Evolutionary conservation across 2,888 invertebrate genomes (phyloP).

Genomic region (Zhuqinia jingwanae): DNA sequence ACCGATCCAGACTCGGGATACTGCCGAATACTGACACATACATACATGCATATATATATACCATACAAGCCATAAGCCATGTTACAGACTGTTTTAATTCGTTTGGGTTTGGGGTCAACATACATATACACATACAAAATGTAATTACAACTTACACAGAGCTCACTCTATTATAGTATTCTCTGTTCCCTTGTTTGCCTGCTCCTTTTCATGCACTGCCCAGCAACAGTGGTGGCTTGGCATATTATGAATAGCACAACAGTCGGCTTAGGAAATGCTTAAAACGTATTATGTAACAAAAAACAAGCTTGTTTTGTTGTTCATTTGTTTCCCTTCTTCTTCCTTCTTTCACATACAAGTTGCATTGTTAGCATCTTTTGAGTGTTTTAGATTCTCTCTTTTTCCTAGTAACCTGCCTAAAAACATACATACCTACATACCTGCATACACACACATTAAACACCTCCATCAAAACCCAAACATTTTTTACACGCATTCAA

Average conservation of each 20-base stretch:
- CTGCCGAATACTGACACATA: conserved; percentile 48
- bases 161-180: neutral
- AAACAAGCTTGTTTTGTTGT: neutral
- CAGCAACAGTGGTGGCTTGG: conserved; percentile 39
- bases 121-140: conserved; percentile 36
- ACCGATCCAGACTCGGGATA: conserved; percentile 32
- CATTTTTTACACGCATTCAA: conserved; percentile 6
- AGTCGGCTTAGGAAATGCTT: neutral
- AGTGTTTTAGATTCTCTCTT: neutral
- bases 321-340: neutral
- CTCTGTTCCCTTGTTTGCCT: neutral
- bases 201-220: conserved; percentile 37
- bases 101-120: conserved; percentile 39
- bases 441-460: too few species aligned
- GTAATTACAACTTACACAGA: conserved; percentile 29
- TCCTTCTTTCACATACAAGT: conserved; percentile 1
- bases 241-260: conserved; percentile 13
- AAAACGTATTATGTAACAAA: conserved; percentile 35
- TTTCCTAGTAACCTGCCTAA: conserved; percentile 34
- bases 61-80: neutral
- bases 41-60: neutral
- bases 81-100: neutral
- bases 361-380: conserved; percentile 26
- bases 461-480: conserved; percentile 12
- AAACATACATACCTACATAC: neutral